Evolutionary conservation across 2,797 vertebrate genomes (phyloP).

Genomic region (Triplophysa yarkandensis): DNA sequence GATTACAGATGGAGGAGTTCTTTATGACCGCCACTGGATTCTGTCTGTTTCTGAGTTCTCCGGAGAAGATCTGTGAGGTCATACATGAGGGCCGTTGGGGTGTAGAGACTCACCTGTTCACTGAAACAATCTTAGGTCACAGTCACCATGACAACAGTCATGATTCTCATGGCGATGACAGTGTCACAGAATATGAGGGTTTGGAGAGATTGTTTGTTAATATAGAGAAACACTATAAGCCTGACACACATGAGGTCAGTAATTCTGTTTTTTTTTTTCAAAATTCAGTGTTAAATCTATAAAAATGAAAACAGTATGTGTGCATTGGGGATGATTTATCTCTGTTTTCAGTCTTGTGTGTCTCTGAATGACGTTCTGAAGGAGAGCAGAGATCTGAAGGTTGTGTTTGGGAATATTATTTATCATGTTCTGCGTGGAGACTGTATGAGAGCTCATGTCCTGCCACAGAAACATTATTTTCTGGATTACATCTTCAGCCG

Average conservation of each 20-base stretch:
- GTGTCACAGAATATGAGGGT: slow-evolving; percentile 2
- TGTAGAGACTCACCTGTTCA: slow-evolving; percentile 62
- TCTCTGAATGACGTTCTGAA: slow-evolving; percentile 69
- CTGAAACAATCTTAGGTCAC: slow-evolving; percentile 57
- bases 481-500: slow-evolving; percentile 78
- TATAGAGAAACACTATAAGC: slow-evolving; percentile 65
- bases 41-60: slow-evolving; percentile 69
- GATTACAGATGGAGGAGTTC: slow-evolving; percentile 65
- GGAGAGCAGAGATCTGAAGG: slow-evolving; percentile 59
- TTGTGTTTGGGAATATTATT: slow-evolving; percentile 72
- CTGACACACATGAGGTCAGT: slow-evolving; percentile 40
- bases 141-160: not conserved
- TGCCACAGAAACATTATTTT: slow-evolving; percentile 81
- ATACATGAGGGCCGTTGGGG: slow-evolving; percentile 65
- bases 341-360: slow-evolving; percentile 71
- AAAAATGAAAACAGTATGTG: no score
- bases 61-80: slow-evolving; percentile 61
- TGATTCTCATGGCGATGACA: slow-evolving; percentile 3
- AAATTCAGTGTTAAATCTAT: not conserved
- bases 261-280: no score
- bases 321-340: no score
- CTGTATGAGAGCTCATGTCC: slow-evolving; percentile 64
- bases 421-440: slow-evolving; percentile 72
- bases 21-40: slow-evolving; percentile 62
- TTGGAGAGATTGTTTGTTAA: slow-evolving; percentile 64